Evolutionary conservation across 1,140 invertebrate genomes (phyloP).

Genomic region (Lepidurus arcticus): DNA sequence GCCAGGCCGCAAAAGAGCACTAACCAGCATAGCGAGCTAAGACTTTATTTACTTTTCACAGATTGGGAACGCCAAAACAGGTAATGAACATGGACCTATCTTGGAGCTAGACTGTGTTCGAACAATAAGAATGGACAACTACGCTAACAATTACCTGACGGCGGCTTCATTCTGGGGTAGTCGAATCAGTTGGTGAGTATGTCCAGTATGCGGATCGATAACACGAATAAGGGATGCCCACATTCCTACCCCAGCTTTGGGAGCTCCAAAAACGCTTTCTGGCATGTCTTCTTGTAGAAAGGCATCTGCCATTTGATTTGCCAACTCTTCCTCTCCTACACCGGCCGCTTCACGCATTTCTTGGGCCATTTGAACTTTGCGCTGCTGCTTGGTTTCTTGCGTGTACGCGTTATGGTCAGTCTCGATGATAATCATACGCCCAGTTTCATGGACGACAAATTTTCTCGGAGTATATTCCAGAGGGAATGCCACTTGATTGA

Average conservation of each 20-base stretch:
- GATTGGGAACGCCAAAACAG: not conserved
- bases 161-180: slow-evolving; percentile 97
- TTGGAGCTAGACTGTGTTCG: slow-evolving; percentile 14
- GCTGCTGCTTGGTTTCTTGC: slow-evolving; percentile 88
- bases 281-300: slow-evolving; percentile 92
- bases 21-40: not conserved
- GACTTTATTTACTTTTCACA: slow-evolving; percentile 13
- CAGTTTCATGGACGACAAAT: slow-evolving; percentile 92
- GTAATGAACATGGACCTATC: slow-evolving; percentile 24
- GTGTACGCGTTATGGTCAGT: slow-evolving; percentile 99
- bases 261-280: slow-evolving; percentile 87
- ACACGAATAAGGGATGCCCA: slow-evolving; percentile 94
- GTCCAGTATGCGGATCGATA: slow-evolving; percentile 80
- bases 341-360: slow-evolving; percentile 96
- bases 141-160: slow-evolving; percentile 58
- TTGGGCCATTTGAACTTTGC: slow-evolving; percentile 72
- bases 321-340: slow-evolving; percentile 88
- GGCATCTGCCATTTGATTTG: slow-evolving; percentile 92
- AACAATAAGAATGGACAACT: not conserved
- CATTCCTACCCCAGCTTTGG: slow-evolving; percentile 90
- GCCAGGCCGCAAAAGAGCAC: not conserved
- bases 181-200: slow-evolving; percentile 69
- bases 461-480: slow-evolving; percentile 94
- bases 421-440: slow-evolving; percentile 86
- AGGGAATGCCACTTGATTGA: slow-evolving; percentile 88